phyloP scores from a whole-genome alignment of 2,888 invertebrate genomes.

The Lissonota sp. region DNA sequence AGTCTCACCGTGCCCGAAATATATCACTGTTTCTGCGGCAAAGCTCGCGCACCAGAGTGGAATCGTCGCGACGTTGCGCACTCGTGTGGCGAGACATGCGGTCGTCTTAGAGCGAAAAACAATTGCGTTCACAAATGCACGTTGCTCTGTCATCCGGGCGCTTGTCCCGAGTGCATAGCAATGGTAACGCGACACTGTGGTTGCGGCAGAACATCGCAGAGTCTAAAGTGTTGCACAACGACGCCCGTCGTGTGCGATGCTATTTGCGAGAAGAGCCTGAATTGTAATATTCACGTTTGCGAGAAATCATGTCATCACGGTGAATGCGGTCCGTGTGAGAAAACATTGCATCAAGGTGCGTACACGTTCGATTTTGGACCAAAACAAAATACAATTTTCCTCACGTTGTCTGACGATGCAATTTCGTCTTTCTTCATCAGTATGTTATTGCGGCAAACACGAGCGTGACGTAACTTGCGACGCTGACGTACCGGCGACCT shows the following conservation, averaged over 20 bases:
- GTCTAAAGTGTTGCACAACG: slow-evolving; percentile 90
- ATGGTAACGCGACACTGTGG: slow-evolving; percentile 90
- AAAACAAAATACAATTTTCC: not conserved
- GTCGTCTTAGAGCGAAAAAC: slow-evolving; percentile 84
- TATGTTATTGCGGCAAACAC: slow-evolving; percentile 89
- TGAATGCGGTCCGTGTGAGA: slow-evolving; percentile 89
- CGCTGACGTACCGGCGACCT: slow-evolving; percentile 84
- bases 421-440: slow-evolving; percentile 77
- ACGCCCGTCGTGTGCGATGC: slow-evolving; percentile 90
- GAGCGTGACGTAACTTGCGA: slow-evolving; percentile 88
- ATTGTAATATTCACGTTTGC: slow-evolving; percentile 92
- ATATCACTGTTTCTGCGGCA: slow-evolving; percentile 96
- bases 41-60: slow-evolving; percentile 90
- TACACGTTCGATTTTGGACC: not conserved
- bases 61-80: slow-evolving; percentile 93
- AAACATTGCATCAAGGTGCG: slow-evolving; percentile 88
- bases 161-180: slow-evolving; percentile 95
- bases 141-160: slow-evolving; percentile 94
- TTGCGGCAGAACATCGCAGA: slow-evolving; percentile 89
- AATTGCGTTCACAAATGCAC: slow-evolving; percentile 80
- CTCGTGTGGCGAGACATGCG: slow-evolving; percentile 95
- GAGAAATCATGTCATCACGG: slow-evolving; percentile 91
- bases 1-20: slow-evolving; percentile 90
- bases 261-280: slow-evolving; percentile 89
- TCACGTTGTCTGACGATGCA: slow-evolving; percentile 23